Base-by-base conservation (phyloP, 2,113 vertebrate genomes). In the Bubalus kerabau region DNA sequence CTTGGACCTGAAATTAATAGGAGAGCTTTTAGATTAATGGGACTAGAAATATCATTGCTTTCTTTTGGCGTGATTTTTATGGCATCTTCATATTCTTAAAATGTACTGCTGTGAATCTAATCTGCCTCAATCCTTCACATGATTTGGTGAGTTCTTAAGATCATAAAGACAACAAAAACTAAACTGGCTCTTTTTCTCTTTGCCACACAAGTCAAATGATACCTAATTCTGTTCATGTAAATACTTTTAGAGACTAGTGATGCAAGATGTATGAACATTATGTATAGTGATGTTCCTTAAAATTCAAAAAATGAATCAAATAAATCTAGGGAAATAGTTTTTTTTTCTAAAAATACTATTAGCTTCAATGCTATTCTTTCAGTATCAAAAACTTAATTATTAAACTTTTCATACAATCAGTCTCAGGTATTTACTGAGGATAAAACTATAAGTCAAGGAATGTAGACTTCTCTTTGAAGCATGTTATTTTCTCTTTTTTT, bases 1-100 rank as follows among this genome's bases (percentile, higher is more conserved):
- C 54, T 84, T 95, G 78, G 94, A 86, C 80, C 87, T 95, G 30
- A 97, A 97, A 94, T 97, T 97, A 97, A 97, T 95, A 87, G 74
- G 89, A 94, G 12, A 78, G 30, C 26, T 95, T 97, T 90, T 84
- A 93, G 91, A 97, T 96, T 89, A 96, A 96, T 95, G 30, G 24
- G 30, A 90, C 67, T 96, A 91, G 60, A 95, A 98, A 93, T 97
- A 96, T 24, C 86, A 67, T 59, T 91, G 80, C 62, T 97, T 96
- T 97, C 57, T 14, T 46, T 97, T 93, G 86, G 57, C 81, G 23
- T 80, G 71, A 92, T 92, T 56, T 90, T 90, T 56, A 76, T 8
- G 40, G 16, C 23, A n/a, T 97, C 90, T 93, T 98, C 90, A 81
- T 94, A 67, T 43, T 93, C 87, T 93, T 87, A 95, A 97, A 91